Evolutionary conservation across 2,797 vertebrate species (phyloP), one percentile per base, ranked within the genome.

Genomic region (Tiaroga cobitis): DNA sequence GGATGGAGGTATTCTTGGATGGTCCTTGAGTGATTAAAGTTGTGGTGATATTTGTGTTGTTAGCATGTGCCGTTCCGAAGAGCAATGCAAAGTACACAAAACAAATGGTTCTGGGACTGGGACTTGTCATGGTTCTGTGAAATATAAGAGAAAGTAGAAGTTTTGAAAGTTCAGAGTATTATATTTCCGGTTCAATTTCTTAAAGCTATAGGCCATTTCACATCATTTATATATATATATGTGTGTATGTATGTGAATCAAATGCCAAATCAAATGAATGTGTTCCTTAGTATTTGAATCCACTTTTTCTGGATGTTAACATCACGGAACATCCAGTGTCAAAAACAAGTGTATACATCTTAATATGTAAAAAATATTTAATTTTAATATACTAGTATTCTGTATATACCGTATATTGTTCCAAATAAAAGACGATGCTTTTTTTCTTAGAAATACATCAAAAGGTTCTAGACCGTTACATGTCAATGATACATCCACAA

Each of bases 71-170:
- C 0, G 3, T 19, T 65, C 56, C 29, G 1, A 76, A 26, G 21
- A 82, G 8, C 75, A 87, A 37, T 75, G 82, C 16, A 9, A 85
- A 63, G 76, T 26, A 80, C 63, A 87, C 10, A 5, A 85, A 39
- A 29, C 4, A 68, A 34, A 46, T 16, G 13, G 43, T 85, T 72
- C 34, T 80, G 29, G n/a, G 87, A 9, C 24, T 80, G 29, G 32
- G 88, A 13, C 78, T 87, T 29, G 10, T 82, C 85, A 10, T 86
- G 90, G 86, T 88, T 83, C 88, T 89, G 21, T 63, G 51, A 65
- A 67, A 21, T 59, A 61, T 5, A 21, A n/a, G 39, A 70, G 13
- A 72, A 54, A n/a, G 29, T 18, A 79, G 46, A 81, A 7, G 51
- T 80, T 16, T 0, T 56, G 70, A 34, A n/a, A n/a, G n/a, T n/a